These are phyloP conservation scores for Connochaetes taurinus DNA, from an alignment of 2,113 vertebrate species.

Conservation along the genomic window DNA sequence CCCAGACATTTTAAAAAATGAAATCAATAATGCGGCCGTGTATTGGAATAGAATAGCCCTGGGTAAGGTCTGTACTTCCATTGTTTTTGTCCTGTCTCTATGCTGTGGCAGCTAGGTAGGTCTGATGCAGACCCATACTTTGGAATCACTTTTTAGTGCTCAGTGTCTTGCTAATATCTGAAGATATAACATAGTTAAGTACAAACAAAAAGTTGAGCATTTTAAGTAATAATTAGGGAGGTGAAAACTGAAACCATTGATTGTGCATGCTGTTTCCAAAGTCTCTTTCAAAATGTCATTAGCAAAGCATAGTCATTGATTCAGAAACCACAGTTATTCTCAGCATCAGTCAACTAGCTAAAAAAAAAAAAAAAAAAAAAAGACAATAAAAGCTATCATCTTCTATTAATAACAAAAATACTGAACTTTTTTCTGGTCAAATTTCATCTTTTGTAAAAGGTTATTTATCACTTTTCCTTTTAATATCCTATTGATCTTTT, in stretches of 20 bases:
- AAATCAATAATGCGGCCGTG: neutral
- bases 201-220: neutral
- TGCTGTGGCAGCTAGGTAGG: neutral
- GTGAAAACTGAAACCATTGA: neutral
- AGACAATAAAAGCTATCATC: neutral
- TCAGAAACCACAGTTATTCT: neutral
- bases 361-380: neutral
- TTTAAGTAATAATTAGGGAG: neutral
- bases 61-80: neutral
- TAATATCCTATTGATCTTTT: neutral
- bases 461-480: neutral
- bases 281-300: neutral
- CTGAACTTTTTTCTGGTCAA: neutral
- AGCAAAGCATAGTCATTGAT: neutral
- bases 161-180: accelerated
- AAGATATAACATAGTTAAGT: neutral
- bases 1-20: neutral
- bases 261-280: neutral
- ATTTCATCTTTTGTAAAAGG: neutral
- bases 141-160: neutral
- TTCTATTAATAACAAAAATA: slow-evolving; percentile 14
- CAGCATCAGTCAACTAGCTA: neutral
- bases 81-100: neutral
- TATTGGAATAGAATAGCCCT: neutral
- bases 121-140: neutral